phyloP scores from a whole-genome alignment of 2,888 invertebrate genomes.

The Sericinus montela region DNA sequence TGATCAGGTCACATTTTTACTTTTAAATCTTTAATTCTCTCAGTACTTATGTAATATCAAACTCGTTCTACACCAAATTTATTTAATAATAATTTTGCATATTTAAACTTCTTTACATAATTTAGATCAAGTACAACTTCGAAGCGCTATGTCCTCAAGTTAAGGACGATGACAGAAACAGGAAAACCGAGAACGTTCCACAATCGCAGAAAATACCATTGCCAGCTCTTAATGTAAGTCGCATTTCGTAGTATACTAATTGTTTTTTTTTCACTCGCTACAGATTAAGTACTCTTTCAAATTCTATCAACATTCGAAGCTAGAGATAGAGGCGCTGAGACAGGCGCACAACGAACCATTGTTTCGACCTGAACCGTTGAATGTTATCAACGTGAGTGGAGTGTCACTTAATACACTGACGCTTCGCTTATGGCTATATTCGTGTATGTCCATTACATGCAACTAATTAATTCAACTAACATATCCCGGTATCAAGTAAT shows the following conservation, averaged over 20 bases:
- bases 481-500: too few relatives aligned
- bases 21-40: too few relatives aligned
- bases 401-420: constrained; percentile 31
- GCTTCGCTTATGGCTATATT: constrained; percentile 26
- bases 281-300: constrained; percentile 85
- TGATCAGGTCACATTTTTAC: too few relatives aligned
- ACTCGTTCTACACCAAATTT: too few relatives aligned
- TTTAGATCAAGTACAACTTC: constrained; percentile 88
- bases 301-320: constrained; percentile 81
- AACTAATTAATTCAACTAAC: constrained; percentile 9
- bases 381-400: constrained; percentile 84
- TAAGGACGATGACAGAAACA: constrained; percentile 80
- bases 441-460: constrained; percentile 11
- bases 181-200: constrained; percentile 57
- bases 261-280: constrained; percentile 31
- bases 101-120: constrained; percentile 29
- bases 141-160: constrained; percentile 83
- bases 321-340: constrained; percentile 77
- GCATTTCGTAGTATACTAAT: neutral
- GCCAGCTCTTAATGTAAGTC: constrained; percentile 87
- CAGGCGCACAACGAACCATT: constrained; percentile 79
- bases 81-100: constrained; percentile 5
- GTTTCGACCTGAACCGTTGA: constrained; percentile 81
- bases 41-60: too few relatives aligned
- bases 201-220: constrained; percentile 83